Evolutionary conservation across 2,797 vertebrate species (phyloP).

Genomic region (Hydrophis major): DNA sequence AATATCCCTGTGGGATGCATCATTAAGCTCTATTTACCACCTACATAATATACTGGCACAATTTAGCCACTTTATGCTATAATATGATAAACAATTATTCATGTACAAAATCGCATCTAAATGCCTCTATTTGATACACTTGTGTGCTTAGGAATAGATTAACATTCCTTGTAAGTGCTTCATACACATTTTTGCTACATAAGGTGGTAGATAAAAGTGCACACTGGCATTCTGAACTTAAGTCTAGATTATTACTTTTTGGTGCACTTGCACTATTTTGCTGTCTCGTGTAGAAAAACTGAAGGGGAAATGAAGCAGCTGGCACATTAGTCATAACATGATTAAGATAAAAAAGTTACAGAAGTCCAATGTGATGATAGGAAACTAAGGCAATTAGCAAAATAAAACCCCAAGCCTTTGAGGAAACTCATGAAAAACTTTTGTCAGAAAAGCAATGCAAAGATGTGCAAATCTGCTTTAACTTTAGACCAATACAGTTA

Average conservation of each 20-base stretch:
- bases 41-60: constrained; percentile 51
- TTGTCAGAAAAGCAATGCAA: constrained; percentile 56
- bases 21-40: constrained; percentile 37
- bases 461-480: constrained; percentile 78
- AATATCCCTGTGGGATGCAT: constrained; percentile 7
- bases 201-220: neutral
- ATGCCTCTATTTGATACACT: constrained; percentile 62
- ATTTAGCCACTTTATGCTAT: constrained; percentile 62
- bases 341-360: constrained; percentile 57
- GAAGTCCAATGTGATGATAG: constrained; percentile 54
- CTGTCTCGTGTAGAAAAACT: constrained; percentile 1
- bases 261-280: neutral
- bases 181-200: constrained; percentile 13
- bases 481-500: constrained; percentile 66
- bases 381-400: constrained; percentile 56
- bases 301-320: constrained; percentile 41
- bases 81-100: constrained; percentile 65
- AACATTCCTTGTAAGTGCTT: constrained; percentile 63
- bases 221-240: neutral
- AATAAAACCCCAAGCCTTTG: constrained; percentile 6
- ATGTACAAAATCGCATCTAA: constrained; percentile 60
- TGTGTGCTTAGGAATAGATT: constrained; percentile 59
- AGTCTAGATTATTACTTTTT: neutral
- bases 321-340: constrained; percentile 64
- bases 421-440: constrained; percentile 23